Percentiles rank a stretch among this genome's conserved stretches.
These are phyloP conservation scores for Hybos culiciformis DNA, from an alignment of 2,888 invertebrate genomes.

Conservation along the genomic window DNA sequence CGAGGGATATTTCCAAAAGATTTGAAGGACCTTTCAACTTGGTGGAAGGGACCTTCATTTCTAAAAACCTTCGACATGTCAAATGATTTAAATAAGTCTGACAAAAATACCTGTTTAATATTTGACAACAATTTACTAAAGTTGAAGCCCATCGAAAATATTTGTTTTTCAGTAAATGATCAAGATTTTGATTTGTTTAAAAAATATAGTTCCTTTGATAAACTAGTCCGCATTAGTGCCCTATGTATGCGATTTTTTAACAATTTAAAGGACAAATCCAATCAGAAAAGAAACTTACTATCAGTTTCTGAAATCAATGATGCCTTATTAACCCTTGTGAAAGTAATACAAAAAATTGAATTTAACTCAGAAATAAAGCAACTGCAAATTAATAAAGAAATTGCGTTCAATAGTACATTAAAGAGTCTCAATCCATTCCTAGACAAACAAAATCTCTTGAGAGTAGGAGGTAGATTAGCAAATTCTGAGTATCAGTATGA, in stretches of 20 bases:
- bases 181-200: neutral
- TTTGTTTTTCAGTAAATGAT: conserved; percentile 5
- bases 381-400: neutral
- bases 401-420: neutral
- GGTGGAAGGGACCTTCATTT: conserved; percentile 4
- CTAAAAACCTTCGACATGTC: neutral
- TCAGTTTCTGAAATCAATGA: no score
- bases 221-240: neutral
- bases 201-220: neutral
- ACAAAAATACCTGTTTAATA: no score
- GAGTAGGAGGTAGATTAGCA: conserved; percentile 9
- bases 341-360: no score
- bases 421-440: neutral
- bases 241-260: neutral
- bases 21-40: neutral
- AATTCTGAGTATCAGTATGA: conserved; percentile 11
- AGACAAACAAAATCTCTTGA: neutral
- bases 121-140: neutral
- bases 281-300: no score
- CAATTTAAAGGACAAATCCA: neutral
- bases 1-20: neutral
- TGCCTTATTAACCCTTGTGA: no score
- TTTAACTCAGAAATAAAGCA: no score
- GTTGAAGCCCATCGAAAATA: neutral
- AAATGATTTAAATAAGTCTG: neutral